Conservation (phyloP, 2,888 invertebrate species). For the Coelopa pilipes region DNA sequence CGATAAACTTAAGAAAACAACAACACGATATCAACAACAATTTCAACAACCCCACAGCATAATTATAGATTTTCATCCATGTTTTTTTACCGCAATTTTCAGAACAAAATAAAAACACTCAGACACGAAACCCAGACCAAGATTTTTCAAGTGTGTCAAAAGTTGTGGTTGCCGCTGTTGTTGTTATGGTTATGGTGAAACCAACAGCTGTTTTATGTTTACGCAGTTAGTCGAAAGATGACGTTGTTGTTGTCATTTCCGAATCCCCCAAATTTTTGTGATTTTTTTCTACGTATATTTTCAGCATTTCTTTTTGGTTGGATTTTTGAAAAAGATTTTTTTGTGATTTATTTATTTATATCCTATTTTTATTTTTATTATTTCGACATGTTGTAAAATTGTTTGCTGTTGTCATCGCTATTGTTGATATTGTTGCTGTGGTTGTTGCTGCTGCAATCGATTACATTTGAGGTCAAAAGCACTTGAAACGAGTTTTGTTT, state of each 20-base stretch:
- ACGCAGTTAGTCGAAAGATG: not conserved
- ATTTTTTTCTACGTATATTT: not conserved
- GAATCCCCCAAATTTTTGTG: too few relatives aligned
- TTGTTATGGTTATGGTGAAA: not conserved
- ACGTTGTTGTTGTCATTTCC: too few relatives aligned
- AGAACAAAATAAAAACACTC: too few relatives aligned
- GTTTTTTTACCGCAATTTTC: not conserved
- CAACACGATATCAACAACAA: not conserved
- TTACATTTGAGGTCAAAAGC: slow-evolving; percentile 1
- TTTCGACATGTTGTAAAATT: not conserved
- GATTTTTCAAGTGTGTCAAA: slow-evolving; percentile 7
- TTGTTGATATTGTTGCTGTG: not conserved
- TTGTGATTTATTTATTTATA: not conserved
- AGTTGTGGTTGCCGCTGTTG: not conserved
- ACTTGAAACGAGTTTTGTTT: slow-evolving; percentile 2
- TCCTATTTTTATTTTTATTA: too few relatives aligned
- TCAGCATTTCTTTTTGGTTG: not conserved
- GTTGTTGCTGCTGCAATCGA: not conserved
- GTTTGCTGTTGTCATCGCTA: too few relatives aligned
- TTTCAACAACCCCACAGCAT: not conserved
- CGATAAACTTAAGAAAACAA: not conserved
- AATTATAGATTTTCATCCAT: not conserved
- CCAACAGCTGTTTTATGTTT: slow-evolving; percentile 5
- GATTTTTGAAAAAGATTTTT: not conserved
- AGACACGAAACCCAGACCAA: too few relatives aligned